phyloP scores from a whole-genome alignment of 2,888 invertebrate genomes.

The Epinotia bilunana region DNA sequence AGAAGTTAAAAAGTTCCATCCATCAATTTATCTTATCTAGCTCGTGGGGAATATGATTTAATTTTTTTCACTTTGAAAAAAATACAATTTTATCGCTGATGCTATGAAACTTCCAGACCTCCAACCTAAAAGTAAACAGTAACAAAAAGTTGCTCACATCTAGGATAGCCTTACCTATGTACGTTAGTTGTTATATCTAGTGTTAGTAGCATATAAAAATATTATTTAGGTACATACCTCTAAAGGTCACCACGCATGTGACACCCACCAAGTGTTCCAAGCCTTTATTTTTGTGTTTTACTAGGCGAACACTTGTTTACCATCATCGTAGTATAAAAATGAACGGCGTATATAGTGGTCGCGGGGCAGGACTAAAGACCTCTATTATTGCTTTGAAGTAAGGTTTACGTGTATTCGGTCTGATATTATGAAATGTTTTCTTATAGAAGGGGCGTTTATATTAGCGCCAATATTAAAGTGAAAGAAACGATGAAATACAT shows the following conservation, averaged over 20 bases:
- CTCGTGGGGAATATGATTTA: too few relatives aligned
- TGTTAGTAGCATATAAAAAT: background rate
- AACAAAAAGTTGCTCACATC: constrained; percentile 20
- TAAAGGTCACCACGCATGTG: too few relatives aligned
- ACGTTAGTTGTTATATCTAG: constrained; percentile 8
- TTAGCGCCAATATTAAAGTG: background rate
- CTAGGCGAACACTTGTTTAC: too few relatives aligned
- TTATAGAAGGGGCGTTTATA: background rate
- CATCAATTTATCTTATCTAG: too few relatives aligned
- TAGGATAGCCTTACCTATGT: constrained; percentile 9
- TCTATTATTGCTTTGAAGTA: background rate
- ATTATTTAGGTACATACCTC: too few relatives aligned
- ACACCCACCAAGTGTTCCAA: too few relatives aligned
- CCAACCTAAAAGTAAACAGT: background rate
- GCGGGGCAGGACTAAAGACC: background rate
- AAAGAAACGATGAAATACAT: background rate
- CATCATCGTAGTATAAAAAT: too few relatives aligned
- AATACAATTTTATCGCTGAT: too few relatives aligned
- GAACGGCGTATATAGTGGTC: background rate
- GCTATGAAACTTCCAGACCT: too few relatives aligned
- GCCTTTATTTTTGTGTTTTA: too few relatives aligned
- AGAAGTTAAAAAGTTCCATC: background rate
- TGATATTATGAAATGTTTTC: background rate
- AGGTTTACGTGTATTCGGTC: background rate
- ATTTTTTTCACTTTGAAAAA: too few relatives aligned